Conservation (phyloP, 2,113 vertebrate species). For the Mesocricetus auratus region DNA sequence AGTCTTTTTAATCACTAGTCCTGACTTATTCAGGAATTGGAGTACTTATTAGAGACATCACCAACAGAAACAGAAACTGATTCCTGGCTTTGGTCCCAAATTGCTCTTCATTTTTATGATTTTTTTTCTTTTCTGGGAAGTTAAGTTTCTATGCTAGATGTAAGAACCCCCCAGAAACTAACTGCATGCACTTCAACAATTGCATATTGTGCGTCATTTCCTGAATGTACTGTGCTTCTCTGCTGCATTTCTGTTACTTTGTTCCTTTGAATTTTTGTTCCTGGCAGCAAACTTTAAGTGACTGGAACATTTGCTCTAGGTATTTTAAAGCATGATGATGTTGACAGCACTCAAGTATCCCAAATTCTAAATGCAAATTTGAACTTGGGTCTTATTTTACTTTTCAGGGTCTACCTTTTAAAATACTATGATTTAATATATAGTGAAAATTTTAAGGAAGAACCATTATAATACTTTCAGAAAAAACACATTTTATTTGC, state of each 20-base stretch:
- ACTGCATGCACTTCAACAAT: not conserved
- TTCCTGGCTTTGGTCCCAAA: not conserved
- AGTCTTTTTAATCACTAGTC: constrained; percentile 13
- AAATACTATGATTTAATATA: not conserved
- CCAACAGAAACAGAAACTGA: not conserved
- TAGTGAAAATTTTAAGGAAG: not conserved
- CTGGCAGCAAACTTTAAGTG: not conserved
- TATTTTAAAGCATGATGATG: not conserved
- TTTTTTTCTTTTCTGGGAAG: not conserved
- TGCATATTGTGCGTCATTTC: not conserved
- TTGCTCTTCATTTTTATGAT: not conserved
- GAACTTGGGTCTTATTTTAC: not conserved
- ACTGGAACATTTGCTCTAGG: not conserved
- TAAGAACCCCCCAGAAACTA: not conserved
- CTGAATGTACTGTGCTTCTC: not conserved
- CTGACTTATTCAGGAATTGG: constrained; percentile 18
- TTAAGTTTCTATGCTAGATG: constrained; percentile 16
- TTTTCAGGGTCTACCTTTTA: not conserved
- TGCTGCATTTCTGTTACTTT: not conserved
- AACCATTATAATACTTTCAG: not conserved
- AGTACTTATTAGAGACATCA: not conserved
- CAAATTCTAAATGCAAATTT: not conserved
- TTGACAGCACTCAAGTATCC: not conserved
- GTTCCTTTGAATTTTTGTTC: not conserved
- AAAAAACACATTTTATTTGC: not conserved